A percentile compares a stretch with the other conserved stretches of the same genome.
phyloP scores from a whole-genome alignment of 2,113 vertebrate species.

The Brachionichthys hirsutus region DNA sequence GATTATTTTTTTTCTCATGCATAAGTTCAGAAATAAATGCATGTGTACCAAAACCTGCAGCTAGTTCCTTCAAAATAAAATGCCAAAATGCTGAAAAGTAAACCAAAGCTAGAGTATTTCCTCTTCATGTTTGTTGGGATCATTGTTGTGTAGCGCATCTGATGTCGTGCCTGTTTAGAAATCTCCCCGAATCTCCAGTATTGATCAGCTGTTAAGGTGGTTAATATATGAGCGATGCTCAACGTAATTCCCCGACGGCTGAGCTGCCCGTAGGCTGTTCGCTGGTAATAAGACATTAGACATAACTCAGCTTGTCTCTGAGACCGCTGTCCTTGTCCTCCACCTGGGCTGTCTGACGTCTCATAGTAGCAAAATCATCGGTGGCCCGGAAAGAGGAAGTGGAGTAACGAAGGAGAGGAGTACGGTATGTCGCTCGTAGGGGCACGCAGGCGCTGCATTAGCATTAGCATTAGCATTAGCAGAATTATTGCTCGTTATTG shows the following conservation, averaged over 20 bases:
- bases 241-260: conserved; percentile 66
- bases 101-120: too few relatives aligned
- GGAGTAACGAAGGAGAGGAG: conserved; percentile 28
- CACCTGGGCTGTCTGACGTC: conserved; percentile 70
- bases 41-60: not conserved
- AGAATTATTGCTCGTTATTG: too few relatives aligned
- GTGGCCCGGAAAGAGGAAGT: conserved; percentile 48
- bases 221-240: conserved; percentile 72
- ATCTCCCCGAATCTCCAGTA: conserved; percentile 62
- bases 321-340: conserved; percentile 67
- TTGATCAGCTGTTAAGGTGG: conserved; percentile 70
- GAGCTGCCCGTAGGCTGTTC: conserved; percentile 63
- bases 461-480: too few relatives aligned
- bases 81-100: conserved; percentile 1
- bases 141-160: conserved; percentile 17
- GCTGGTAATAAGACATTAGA: conserved; percentile 68
- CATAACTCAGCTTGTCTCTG: conserved; percentile 71
- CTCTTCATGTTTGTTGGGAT: not conserved
- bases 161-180: conserved; percentile 45
- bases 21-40: conserved; percentile 60
- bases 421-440: too few relatives aligned
- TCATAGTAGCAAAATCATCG: conserved; percentile 62
- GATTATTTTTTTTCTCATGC: conserved; percentile 67
- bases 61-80: conserved; percentile 38
- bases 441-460: too few relatives aligned